These are phyloP conservation scores for Drosophila diplacantha DNA, from an alignment of 2,888 invertebrate genomes.

Conservation along the genomic window DNA sequence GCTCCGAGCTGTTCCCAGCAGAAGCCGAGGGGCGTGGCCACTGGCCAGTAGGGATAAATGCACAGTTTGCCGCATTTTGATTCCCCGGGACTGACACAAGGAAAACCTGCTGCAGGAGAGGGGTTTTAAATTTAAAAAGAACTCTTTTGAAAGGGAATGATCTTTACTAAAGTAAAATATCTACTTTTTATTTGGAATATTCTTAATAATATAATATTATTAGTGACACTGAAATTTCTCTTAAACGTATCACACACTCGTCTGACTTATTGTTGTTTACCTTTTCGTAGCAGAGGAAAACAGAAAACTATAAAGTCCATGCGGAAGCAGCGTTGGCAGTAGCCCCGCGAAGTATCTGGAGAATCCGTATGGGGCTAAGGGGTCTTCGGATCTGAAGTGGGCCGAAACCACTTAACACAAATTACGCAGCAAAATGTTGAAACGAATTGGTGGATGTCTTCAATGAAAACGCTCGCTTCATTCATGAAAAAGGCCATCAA, in stretches of 20 bases:
- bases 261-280: neutral
- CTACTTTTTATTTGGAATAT: neutral
- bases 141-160: too few relatives aligned
- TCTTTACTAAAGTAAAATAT: neutral
- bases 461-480: slow-evolving; percentile 57
- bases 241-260: neutral
- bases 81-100: slow-evolving; percentile 37
- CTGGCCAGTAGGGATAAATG: slow-evolving; percentile 63
- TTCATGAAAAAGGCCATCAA: slow-evolving; percentile 58
- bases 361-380: slow-evolving; percentile 18
- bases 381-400: slow-evolving; percentile 57
- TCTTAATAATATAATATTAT: too few relatives aligned
- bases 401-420: slow-evolving; percentile 75
- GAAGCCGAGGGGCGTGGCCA: slow-evolving; percentile 52
- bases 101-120: neutral
- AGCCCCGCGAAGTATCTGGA: slow-evolving; percentile 2
- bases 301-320: slow-evolving; percentile 34
- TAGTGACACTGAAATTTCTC: neutral
- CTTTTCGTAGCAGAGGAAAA: slow-evolving; percentile 43
- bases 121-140: neutral
- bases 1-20: slow-evolving; percentile 40
- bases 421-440: slow-evolving; percentile 76
- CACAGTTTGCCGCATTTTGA: slow-evolving; percentile 71
- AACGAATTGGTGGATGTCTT: slow-evolving; percentile 67
- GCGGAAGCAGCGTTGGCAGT: slow-evolving; percentile 50